phyloP scores from a whole-genome alignment of 2,797 vertebrate genomes.

The Sparidentex hasta region DNA sequence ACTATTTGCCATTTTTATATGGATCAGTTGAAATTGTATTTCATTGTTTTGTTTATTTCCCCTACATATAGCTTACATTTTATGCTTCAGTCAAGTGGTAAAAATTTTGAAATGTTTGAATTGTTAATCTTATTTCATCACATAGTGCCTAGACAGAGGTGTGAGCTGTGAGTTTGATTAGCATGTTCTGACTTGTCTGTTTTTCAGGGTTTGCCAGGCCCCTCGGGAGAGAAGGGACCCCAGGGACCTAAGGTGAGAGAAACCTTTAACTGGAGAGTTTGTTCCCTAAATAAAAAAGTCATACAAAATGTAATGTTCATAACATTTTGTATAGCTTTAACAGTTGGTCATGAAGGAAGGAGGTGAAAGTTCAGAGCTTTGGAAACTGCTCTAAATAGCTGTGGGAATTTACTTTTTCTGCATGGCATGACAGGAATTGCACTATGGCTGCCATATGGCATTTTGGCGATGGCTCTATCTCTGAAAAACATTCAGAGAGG shows the following conservation, averaged over 20 bases:
- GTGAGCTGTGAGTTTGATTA: not conserved
- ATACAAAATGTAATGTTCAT: not conserved
- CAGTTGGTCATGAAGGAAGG: too few relatives aligned
- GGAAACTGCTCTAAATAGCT: too few relatives aligned
- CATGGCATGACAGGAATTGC: too few relatives aligned
- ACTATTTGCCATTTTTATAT: too few relatives aligned
- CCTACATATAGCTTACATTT: not conserved
- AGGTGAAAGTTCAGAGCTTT: too few relatives aligned
- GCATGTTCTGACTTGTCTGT: slow-evolving; percentile 31
- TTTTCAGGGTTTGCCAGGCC: slow-evolving; percentile 86
- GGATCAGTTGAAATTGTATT: not conserved
- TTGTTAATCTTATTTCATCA: not conserved
- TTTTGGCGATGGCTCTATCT: too few relatives aligned
- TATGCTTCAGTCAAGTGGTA: not conserved
- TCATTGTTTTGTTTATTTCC: not conserved
- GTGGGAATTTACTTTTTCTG: too few relatives aligned
- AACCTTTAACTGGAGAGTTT: not conserved
- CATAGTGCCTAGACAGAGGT: not conserved
- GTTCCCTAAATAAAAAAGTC: not conserved
- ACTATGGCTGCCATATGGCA: too few relatives aligned
- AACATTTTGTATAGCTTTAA: too few relatives aligned
- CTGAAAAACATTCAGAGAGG: not conserved
- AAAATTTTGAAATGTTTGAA: not conserved
- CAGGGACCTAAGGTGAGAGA: slow-evolving; percentile 87
- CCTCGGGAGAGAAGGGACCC: slow-evolving; percentile 85